These are phyloP conservation scores for Daktulosphaira vitifoliae DNA, from an alignment of 1,140 invertebrate species.

Conservation along the genomic window DNA sequence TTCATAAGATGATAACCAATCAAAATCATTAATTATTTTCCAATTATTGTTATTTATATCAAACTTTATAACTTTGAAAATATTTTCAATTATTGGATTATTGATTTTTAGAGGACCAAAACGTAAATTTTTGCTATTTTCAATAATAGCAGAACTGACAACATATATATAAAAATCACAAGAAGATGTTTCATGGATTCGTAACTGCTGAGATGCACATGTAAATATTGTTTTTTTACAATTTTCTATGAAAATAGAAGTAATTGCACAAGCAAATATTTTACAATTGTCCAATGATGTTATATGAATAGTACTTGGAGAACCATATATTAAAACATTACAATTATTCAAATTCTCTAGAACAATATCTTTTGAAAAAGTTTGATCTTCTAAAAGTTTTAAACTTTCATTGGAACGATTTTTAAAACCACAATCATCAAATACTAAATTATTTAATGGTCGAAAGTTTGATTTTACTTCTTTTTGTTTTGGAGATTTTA, in stretches of 20 bases:
- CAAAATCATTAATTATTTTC: conserved; percentile 29
- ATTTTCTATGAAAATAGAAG: conserved; percentile 22
- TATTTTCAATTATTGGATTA: background rate
- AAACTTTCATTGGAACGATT: conserved; percentile 9
- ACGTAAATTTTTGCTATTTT: conserved; percentile 10
- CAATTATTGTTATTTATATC: conserved; percentile 16
- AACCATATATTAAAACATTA: conserved; percentile 9
- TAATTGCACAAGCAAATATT: conserved; percentile 21
- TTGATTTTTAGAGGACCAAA: conserved; percentile 6
- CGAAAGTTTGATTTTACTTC: background rate
- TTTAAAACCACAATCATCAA: conserved; percentile 16
- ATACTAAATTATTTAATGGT: background rate
- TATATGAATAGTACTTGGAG: conserved; percentile 13
- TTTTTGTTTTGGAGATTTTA: background rate
- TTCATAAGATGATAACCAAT: conserved; percentile 21
- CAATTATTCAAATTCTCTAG: conserved; percentile 9
- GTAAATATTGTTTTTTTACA: conserved; percentile 15
- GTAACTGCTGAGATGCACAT: conserved; percentile 19
- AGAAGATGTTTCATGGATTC: conserved; percentile 1
- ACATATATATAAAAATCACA: conserved; percentile 25
- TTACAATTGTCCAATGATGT: background rate
- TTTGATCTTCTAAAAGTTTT: conserved; percentile 1
- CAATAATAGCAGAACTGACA: conserved; percentile 17
- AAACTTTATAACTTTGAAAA: conserved; percentile 7
- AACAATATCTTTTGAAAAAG: conserved; percentile 7